These are phyloP conservation scores for Camponotus vicinus DNA, from an alignment of 1,140 invertebrate genomes.

Conservation along the genomic window DNA sequence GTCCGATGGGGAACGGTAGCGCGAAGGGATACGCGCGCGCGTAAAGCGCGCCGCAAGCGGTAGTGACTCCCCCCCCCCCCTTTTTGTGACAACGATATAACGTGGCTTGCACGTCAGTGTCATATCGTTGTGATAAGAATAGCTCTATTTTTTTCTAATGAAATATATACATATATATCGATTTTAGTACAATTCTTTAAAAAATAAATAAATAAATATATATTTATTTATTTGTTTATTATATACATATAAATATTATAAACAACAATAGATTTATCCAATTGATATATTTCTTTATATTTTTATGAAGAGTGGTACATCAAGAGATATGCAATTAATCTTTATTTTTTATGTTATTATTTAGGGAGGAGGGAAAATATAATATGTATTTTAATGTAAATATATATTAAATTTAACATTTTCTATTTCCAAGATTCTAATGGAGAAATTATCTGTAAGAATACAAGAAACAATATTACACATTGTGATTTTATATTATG, in stretches of 20 bases:
- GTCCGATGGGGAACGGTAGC: constrained; percentile 20
- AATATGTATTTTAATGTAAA: background rate
- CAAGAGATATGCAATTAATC: background rate
- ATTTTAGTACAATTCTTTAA: background rate
- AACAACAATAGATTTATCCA: too few relatives aligned
- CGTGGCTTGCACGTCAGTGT: too few relatives aligned
- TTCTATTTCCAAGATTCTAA: background rate
- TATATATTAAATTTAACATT: background rate
- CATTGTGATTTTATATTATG: too few relatives aligned
- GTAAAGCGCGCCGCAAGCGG: background rate
- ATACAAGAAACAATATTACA: too few relatives aligned
- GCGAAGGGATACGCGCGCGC: constrained; percentile 20
- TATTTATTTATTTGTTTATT: too few relatives aligned
- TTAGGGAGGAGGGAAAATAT: background rate
- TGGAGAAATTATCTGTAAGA: too few relatives aligned
- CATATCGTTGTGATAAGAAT: background rate
- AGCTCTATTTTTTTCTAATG: background rate
- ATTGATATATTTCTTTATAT: too few relatives aligned
- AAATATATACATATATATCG: background rate
- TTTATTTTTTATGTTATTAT: constrained; percentile 4
- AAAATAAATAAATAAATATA: too few relatives aligned
- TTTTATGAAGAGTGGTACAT: too few relatives aligned
- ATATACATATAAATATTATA: too few relatives aligned
- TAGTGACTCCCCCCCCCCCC: background rate
- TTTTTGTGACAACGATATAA: background rate